Conservation (phyloP, 2,113 vertebrate genomes). For the Origma solitaria region DNA sequence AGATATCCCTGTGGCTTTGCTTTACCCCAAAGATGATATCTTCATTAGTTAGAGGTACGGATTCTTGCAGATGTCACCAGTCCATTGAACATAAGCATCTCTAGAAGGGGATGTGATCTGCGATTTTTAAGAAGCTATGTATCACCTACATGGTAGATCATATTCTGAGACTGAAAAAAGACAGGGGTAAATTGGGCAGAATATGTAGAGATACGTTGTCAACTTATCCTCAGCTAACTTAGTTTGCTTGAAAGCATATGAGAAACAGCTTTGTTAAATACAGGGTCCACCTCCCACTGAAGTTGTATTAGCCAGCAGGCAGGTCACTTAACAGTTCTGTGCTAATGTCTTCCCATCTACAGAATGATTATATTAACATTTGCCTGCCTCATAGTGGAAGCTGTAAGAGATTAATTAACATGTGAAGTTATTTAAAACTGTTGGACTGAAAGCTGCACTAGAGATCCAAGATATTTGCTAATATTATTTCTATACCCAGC, state of each 20-base stretch:
- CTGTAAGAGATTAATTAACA: slow-evolving; percentile 21
- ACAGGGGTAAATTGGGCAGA: background rate
- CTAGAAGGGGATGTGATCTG: background rate
- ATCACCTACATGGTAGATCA: background rate
- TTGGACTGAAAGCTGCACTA: background rate
- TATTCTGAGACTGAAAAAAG: background rate
- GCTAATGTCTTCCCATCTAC: background rate
- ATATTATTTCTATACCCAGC: background rate
- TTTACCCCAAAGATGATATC: background rate
- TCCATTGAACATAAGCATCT: background rate
- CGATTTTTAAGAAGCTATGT: background rate
- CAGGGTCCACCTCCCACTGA: background rate
- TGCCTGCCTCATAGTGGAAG: background rate
- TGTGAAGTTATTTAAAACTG: background rate
- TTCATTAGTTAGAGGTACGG: background rate
- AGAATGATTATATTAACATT: background rate
- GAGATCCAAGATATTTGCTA: background rate
- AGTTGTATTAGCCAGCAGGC: background rate
- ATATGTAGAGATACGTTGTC: background rate
- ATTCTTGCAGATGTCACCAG: background rate
- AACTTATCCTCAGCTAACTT: background rate
- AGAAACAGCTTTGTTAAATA: background rate
- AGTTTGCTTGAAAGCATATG: background rate
- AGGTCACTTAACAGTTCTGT: background rate
- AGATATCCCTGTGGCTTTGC: background rate